phyloP scores from a whole-genome alignment of 2,113 vertebrate species.

The Australoheros scitulus region DNA sequence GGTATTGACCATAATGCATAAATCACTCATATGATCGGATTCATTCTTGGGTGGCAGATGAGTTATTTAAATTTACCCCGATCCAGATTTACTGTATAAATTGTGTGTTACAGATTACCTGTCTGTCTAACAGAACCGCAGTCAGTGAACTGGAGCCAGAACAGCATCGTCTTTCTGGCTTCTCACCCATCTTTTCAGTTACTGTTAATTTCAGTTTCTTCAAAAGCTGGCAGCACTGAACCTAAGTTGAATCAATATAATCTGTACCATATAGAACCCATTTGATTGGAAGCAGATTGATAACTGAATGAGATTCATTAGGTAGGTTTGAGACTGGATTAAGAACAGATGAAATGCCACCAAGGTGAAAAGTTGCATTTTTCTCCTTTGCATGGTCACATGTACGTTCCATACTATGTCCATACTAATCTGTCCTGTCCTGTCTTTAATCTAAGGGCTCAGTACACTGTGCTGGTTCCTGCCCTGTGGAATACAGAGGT shows the following conservation, averaged over 20 bases:
- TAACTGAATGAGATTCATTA: not conserved
- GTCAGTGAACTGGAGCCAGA: not conserved
- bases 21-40: not conserved
- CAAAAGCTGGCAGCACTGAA: not conserved
- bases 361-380: too few relatives aligned
- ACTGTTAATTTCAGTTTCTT: not conserved
- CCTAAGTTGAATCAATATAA: not conserved
- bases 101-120: not conserved
- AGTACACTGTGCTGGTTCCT: constrained; percentile 72
- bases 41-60: not conserved
- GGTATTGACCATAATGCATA: not conserved
- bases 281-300: not conserved
- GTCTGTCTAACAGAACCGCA: not conserved
- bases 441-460: constrained; percentile 54
- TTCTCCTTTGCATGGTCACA: not conserved
- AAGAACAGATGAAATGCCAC: too few relatives aligned
- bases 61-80: not conserved
- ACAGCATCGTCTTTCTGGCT: not conserved
- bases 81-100: not conserved
- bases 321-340: too few relatives aligned
- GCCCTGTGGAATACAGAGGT: constrained; percentile 77
- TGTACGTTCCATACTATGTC: not conserved
- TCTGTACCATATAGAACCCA: not conserved
- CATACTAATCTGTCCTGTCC: not conserved
- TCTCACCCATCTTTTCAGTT: not conserved